phyloP scores from a whole-genome alignment of 2,888 invertebrate species.

The Xestia rhomboidea region DNA sequence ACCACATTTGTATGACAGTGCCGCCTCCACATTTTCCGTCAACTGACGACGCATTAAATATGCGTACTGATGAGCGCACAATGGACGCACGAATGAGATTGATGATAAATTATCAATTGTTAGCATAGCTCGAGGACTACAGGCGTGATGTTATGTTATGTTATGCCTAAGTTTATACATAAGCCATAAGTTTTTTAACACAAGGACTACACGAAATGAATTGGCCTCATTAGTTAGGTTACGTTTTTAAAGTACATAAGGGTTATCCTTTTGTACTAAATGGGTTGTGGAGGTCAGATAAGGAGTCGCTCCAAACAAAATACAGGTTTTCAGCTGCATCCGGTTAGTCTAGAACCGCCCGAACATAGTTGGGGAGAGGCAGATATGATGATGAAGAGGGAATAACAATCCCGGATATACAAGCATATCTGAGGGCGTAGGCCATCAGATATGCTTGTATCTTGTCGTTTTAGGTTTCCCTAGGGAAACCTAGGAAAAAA shows the following conservation, averaged over 20 bases:
- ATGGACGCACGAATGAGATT: conserved; percentile 4
- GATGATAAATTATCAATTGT: conserved; percentile 23
- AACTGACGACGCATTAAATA: conserved; percentile 14
- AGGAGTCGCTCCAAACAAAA: background rate
- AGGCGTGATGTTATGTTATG: no score
- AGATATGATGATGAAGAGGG: background rate
- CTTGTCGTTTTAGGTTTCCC: no score
- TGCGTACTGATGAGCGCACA: conserved; percentile 11
- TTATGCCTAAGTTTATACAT: no score
- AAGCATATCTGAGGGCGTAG: background rate
- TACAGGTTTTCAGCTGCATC: background rate
- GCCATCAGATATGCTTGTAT: no score
- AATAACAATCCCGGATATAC: background rate
- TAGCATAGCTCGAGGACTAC: background rate
- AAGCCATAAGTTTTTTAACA: background rate
- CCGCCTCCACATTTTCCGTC: conserved; percentile 31
- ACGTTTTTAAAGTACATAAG: background rate
- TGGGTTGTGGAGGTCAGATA: background rate
- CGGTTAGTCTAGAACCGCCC: background rate
- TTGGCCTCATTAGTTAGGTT: background rate
- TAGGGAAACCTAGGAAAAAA: background rate
- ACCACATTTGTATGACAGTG: conserved; percentile 53
- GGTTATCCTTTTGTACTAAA: background rate
- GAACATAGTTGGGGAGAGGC: background rate
- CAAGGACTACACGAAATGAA: background rate